Conservation (phyloP, 2,888 invertebrate genomes). For the Sphinx pinastri region DNA sequence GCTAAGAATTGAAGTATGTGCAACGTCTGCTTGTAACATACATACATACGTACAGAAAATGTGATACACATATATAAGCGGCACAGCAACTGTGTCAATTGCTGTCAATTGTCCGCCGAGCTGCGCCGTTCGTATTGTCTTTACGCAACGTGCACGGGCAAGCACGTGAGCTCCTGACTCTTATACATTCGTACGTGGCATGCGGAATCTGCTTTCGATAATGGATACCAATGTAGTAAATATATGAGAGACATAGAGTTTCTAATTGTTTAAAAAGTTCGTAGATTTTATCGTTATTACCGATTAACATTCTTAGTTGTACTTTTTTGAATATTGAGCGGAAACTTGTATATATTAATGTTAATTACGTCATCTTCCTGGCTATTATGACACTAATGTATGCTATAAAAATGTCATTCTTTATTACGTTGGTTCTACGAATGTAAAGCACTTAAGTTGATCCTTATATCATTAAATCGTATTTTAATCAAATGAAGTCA, state of each 20-base stretch:
- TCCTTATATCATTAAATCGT: not conserved
- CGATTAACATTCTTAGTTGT: no score
- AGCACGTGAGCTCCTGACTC: slow-evolving; percentile 2
- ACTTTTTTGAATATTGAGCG: no score
- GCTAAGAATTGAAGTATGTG: not conserved
- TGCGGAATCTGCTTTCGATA: no score
- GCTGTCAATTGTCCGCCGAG: slow-evolving; percentile 33
- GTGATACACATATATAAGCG: slow-evolving; percentile 1
- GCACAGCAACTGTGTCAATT: slow-evolving; percentile 41
- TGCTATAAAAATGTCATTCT: no score
- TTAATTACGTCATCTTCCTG: no score
- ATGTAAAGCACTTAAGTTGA: not conserved
- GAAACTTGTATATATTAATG: no score
- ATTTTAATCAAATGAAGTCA: not conserved
- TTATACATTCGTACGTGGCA: not conserved
- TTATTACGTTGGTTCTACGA: not conserved
- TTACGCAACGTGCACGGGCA: slow-evolving; percentile 18
- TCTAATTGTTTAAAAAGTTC: no score
- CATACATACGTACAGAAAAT: not conserved
- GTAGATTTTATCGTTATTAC: no score
- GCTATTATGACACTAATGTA: no score
- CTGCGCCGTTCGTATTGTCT: slow-evolving; percentile 25
- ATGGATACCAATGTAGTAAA: no score
- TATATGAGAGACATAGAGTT: no score
- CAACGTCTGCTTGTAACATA: not conserved